Conservation (phyloP, 1,140 invertebrate species). For the Magallana gigas region DNA sequence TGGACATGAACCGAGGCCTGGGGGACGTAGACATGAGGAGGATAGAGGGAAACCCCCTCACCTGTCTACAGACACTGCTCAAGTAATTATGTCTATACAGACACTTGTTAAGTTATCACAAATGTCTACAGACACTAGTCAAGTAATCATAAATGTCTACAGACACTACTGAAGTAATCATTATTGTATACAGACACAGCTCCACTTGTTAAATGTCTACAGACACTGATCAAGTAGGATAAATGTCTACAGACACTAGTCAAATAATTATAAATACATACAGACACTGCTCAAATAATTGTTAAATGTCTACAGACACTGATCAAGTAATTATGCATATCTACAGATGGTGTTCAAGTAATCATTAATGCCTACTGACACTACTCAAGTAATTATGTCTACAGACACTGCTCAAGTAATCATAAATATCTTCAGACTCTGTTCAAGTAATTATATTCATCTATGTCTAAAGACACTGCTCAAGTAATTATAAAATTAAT, state of each 20-base stretch:
- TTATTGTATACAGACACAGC: no score
- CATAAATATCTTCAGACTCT: no score
- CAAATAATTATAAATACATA: slow-evolving; percentile 28
- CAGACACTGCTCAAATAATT: no score
- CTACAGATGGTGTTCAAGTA: background rate
- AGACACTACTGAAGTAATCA: background rate
- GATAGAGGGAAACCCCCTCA: slow-evolving; percentile 46
- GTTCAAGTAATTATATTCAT: no score
- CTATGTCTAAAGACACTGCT: no score
- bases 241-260: slow-evolving; percentile 55
- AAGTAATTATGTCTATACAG: slow-evolving; percentile 34
- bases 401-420: no score
- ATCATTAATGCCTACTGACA: slow-evolving; percentile 43
- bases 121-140: background rate
- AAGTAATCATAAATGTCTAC: background rate
- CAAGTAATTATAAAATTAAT: no score
- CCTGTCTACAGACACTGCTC: slow-evolving; percentile 56
- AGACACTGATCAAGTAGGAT: background rate
- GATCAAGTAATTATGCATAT: background rate
- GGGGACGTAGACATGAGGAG: slow-evolving; percentile 43
- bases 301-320: background rate
- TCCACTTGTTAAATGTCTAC: background rate
- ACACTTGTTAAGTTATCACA: no score
- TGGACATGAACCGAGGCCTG: slow-evolving; percentile 45
- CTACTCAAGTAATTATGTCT: slow-evolving; percentile 49